phyloP scores from a whole-genome alignment of 1,140 invertebrate species.

The Proctacanthus coquilletti region DNA sequence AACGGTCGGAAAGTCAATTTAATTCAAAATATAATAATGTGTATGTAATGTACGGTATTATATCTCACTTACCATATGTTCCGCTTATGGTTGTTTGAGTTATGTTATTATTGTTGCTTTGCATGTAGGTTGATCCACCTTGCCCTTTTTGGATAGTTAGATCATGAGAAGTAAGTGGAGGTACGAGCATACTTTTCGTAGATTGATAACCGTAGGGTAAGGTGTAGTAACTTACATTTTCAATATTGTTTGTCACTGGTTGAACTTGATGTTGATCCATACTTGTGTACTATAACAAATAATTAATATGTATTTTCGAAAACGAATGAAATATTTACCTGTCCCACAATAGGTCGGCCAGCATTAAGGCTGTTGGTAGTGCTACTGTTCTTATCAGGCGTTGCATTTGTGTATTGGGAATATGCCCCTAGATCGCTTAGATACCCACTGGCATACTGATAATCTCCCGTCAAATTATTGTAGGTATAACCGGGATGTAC shows the following conservation, averaged over 20 bases:
- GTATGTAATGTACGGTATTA: background rate
- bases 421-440: slow-evolving; percentile 13
- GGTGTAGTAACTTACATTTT: slow-evolving; percentile 15
- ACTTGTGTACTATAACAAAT: too few relatives aligned
- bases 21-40: too few relatives aligned
- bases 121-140: background rate
- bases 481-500: slow-evolving; percentile 27
- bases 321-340: too few relatives aligned
- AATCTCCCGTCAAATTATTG: slow-evolving; percentile 23
- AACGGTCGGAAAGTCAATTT: too few relatives aligned
- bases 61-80: background rate
- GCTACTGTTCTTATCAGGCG: slow-evolving; percentile 2
- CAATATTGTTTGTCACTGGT: too few relatives aligned
- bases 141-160: background rate
- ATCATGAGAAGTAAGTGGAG: too few relatives aligned
- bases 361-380: slow-evolving; percentile 1
- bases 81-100: background rate
- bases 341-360: too few relatives aligned
- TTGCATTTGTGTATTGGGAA: slow-evolving; percentile 15
- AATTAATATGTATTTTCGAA: too few relatives aligned
- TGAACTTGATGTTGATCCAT: too few relatives aligned
- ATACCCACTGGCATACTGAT: slow-evolving; percentile 26
- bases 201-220: slow-evolving; percentile 23
- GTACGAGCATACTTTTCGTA: too few relatives aligned
- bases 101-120: background rate